Conservation (phyloP, 1,140 invertebrate genomes). For the Bombus pyrosoma region DNA sequence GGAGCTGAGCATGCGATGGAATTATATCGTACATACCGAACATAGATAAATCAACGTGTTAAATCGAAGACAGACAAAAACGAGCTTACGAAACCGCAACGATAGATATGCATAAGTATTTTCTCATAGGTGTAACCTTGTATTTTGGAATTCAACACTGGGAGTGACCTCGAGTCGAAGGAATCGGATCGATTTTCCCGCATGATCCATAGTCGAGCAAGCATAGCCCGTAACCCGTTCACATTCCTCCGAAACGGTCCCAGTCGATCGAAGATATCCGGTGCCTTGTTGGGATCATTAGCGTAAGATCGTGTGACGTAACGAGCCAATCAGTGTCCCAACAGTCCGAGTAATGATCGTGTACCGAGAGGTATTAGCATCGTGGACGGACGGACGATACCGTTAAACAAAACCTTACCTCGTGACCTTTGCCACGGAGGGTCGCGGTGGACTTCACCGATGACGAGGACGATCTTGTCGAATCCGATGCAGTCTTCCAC, state of each 20-base stretch:
- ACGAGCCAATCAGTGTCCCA: conserved; percentile 78
- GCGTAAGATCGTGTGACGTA: conserved; percentile 80
- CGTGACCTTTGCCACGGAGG: conserved; percentile 73
- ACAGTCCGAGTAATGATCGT: conserved; percentile 77
- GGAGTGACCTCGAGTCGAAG: conserved; percentile 19
- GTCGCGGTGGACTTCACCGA: conserved; percentile 47
- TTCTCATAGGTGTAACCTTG: not conserved
- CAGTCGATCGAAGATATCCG: conserved; percentile 74
- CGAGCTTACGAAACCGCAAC: not conserved
- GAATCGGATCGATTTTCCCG: conserved; percentile 62
- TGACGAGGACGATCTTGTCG: conserved; percentile 69
- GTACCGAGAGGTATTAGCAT: conserved; percentile 79
- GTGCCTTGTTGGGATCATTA: conserved; percentile 78
- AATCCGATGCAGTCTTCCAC: conserved; percentile 44
- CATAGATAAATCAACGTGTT: not conserved
- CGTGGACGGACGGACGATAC: conserved; percentile 73
- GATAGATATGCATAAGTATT: not conserved
- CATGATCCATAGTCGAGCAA: conserved; percentile 35
- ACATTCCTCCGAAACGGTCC: conserved; percentile 76
- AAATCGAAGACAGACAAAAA: not conserved
- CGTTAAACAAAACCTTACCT: conserved; percentile 80
- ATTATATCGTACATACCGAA: not conserved
- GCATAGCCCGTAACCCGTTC: conserved; percentile 49
- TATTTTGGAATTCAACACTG: conserved; percentile 9
- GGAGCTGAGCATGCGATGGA: not conserved